phyloP scores from a whole-genome alignment of 2,113 vertebrate species.

The Polyodon spathula region DNA sequence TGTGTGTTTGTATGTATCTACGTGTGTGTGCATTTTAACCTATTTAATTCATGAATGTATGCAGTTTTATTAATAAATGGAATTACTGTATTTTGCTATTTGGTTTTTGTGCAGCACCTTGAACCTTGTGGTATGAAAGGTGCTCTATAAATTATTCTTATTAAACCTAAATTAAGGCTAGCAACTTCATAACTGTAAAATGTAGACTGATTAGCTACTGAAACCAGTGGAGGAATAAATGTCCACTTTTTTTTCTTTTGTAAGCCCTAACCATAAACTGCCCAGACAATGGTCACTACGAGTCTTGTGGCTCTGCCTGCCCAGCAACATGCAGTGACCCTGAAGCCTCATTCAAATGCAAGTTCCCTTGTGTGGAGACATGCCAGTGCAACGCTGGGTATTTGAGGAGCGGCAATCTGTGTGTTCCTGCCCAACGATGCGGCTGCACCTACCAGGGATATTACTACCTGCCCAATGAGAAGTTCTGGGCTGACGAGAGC shows the following conservation, averaged over 20 bases:
- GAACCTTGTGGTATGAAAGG: too few relatives aligned
- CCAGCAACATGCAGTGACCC: slow-evolving; percentile 30
- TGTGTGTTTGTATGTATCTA: too few relatives aligned
- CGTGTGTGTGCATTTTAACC: too few relatives aligned
- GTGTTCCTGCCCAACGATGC: slow-evolving; percentile 29
- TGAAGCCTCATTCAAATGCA: slow-evolving; percentile 23
- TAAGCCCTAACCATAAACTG: slow-evolving; percentile 30
- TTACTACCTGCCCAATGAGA: slow-evolving; percentile 17
- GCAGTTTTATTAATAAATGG: too few relatives aligned
- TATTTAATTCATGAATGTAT: too few relatives aligned
- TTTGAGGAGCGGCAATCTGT: slow-evolving; percentile 31
- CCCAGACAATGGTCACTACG: slow-evolving; percentile 40
- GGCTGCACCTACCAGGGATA: slow-evolving; percentile 27
- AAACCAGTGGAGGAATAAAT: background rate
- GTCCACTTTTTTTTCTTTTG: background rate
- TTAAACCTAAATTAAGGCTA: too few relatives aligned
- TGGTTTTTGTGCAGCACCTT: too few relatives aligned
- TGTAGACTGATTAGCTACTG: background rate
- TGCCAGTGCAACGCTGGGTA: slow-evolving; percentile 40
- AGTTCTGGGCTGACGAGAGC: slow-evolving; percentile 27
- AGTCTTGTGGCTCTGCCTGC: slow-evolving; percentile 38
- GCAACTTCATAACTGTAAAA: too few relatives aligned
- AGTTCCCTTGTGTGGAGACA: slow-evolving; percentile 31
- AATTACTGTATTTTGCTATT: too few relatives aligned
- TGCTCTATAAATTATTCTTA: too few relatives aligned